Conservation (phyloP, 2,797 vertebrate genomes). For the Chloroceryle amazona region DNA sequence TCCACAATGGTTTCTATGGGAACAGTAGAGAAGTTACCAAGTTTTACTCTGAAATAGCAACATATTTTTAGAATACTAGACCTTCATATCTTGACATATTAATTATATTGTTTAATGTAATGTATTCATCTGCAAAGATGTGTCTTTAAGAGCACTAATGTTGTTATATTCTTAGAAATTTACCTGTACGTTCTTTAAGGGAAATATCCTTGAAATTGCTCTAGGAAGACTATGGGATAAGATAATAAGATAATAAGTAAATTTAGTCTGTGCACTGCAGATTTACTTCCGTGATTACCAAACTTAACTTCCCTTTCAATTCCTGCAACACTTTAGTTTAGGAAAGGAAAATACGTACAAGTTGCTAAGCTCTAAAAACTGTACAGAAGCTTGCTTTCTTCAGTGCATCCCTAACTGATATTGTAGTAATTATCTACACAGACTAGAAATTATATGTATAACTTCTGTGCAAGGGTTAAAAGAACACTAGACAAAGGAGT, state of each 20-base stretch:
- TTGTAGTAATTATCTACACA: neutral
- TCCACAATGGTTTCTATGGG: neutral
- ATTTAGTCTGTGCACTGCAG: neutral
- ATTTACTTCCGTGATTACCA: neutral
- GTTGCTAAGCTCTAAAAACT: neutral
- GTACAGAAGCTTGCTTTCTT: neutral
- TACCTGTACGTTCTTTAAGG: neutral
- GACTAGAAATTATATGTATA: neutral
- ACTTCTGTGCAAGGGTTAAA: neutral
- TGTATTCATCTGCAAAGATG: neutral
- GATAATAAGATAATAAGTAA: too few species aligned
- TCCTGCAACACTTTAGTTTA: neutral
- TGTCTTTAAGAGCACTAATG: neutral
- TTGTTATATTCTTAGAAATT: neutral
- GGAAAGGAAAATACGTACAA: neutral
- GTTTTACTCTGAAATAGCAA: conserved; percentile 30
- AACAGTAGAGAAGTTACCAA: neutral
- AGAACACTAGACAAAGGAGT: neutral
- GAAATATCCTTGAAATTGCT: neutral
- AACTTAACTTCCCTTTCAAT: neutral
- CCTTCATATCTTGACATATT: neutral
- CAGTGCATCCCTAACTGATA: neutral
- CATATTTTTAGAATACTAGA: neutral
- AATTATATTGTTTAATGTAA: neutral
- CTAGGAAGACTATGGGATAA: neutral